These are phyloP conservation scores for Ptilorrhoa leucosticta DNA, from an alignment of 2,113 vertebrate genomes.

Conservation along the genomic window DNA sequence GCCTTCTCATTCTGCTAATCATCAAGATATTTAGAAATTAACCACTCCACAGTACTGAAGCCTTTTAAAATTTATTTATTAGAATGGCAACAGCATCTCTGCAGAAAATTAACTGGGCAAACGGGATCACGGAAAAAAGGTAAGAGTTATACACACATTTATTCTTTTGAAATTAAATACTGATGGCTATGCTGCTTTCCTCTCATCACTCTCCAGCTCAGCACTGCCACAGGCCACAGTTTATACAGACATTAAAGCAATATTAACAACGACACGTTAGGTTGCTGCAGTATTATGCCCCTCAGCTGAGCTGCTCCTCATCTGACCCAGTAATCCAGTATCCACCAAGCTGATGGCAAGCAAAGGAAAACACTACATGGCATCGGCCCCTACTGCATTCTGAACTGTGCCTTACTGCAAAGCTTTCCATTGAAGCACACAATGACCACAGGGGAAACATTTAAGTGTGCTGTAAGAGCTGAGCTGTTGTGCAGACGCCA, in stretches of 20 bases:
- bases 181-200: not conserved
- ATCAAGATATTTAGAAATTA: not conserved
- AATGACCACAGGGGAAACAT: not conserved
- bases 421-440: not conserved
- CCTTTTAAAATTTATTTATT: not conserved
- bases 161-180: not conserved
- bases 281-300: not conserved
- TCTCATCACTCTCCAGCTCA: not conserved
- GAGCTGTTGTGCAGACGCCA: not conserved
- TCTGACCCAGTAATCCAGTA: not conserved
- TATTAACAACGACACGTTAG: not conserved
- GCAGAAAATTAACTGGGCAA: not conserved
- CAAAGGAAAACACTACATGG: not conserved
- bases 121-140: not conserved
- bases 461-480: not conserved
- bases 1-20: not conserved
- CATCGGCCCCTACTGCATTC: rapidly evolving
- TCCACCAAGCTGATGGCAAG: not conserved
- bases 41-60: not conserved
- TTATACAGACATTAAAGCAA: not conserved
- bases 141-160: not conserved
- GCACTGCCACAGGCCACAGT: not conserved
- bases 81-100: not conserved
- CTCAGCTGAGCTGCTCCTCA: not conserved
- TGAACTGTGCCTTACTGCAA: not conserved